Conservation (phyloP, 2,113 vertebrate species). For the Aldabrachelys gigantea region DNA sequence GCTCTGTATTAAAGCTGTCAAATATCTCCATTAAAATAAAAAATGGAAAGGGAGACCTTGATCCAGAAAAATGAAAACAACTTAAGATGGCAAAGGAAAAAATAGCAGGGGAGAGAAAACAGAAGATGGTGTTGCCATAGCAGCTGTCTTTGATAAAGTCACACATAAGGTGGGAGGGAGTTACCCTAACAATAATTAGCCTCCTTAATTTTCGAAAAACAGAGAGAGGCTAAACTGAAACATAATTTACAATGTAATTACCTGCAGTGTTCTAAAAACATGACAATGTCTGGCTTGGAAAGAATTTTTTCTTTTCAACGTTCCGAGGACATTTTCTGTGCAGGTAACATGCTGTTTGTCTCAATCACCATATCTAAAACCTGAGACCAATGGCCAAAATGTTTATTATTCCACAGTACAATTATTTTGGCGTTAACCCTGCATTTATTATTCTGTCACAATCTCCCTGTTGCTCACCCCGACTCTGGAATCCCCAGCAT, state of each 20-base stretch:
- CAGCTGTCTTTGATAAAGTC: not conserved
- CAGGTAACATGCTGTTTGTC: not conserved
- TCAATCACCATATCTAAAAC: not conserved
- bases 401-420: fast-evolving
- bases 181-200: not conserved
- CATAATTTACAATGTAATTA: not conserved
- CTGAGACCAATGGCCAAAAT: not conserved
- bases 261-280: not conserved
- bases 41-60: conserved; percentile 10
- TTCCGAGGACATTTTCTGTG: not conserved
- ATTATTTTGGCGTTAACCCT: not conserved
- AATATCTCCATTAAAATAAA: conserved; percentile 16
- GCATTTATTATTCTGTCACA: not conserved
- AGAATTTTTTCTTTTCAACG: not conserved
- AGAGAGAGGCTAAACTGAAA: not conserved
- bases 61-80: not conserved
- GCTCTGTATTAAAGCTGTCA: not conserved
- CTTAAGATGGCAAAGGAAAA: conserved; percentile 38
- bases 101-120: conserved; percentile 22
- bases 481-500: not conserved
- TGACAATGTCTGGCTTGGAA: not conserved
- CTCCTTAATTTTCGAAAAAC: not conserved
- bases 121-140: conserved; percentile 15
- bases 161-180: not conserved
- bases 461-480: not conserved